Percentiles rank a stretch among this genome's conserved stretches.
Evolutionary conservation across 2,797 vertebrate genomes (phyloP).

Genomic region (Chloroceryle amazona): DNA sequence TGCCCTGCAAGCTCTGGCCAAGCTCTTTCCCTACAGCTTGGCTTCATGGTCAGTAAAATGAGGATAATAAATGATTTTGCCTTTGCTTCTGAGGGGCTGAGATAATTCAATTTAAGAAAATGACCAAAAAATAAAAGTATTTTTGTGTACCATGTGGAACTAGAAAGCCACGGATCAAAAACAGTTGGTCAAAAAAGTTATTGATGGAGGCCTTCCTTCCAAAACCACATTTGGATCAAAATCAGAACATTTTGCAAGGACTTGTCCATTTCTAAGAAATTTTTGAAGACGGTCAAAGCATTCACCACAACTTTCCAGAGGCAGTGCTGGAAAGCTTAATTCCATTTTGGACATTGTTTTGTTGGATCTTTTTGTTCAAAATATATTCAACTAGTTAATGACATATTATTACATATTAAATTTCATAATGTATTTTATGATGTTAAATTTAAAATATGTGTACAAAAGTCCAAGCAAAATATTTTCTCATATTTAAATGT

Average conservation of each 20-base stretch:
- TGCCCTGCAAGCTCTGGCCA: background rate
- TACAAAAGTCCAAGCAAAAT: conserved; percentile 2
- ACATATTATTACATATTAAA: background rate
- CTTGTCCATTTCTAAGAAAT: background rate
- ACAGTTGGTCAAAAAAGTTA: background rate
- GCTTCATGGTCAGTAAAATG: background rate
- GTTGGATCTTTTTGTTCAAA: background rate
- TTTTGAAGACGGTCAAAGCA: background rate
- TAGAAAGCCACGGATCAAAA: background rate
- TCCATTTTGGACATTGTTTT: background rate
- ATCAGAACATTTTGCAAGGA: background rate
- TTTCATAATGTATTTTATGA: background rate
- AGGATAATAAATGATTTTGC: background rate
- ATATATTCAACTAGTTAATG: background rate
- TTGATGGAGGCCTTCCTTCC: background rate
- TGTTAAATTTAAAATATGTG: background rate
- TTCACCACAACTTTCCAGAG: background rate
- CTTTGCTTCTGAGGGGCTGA: background rate
- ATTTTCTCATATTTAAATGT: background rate
- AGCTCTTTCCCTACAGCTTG: background rate
- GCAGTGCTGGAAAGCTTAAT: background rate
- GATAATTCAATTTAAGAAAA: background rate
- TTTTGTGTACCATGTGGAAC: background rate
- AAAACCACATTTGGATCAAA: background rate
- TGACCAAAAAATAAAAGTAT: background rate